Percentiles rank a stretch among this genome's conserved stretches.
Evolutionary conservation across 2,888 invertebrate species (phyloP).

Genomic region (Ophion slaviceki): DNA sequence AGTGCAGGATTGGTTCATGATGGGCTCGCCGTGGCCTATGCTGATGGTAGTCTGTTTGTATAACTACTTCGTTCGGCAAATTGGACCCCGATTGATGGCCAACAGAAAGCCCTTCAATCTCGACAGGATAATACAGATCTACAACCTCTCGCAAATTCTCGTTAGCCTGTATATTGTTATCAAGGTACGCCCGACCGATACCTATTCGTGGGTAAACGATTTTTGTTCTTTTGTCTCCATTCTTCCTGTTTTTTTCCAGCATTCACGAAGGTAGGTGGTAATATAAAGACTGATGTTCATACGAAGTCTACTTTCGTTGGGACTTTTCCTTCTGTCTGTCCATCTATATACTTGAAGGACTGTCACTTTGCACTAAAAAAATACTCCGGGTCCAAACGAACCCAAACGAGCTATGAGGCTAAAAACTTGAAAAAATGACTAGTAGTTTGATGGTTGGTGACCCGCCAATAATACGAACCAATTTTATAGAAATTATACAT

Average conservation of each 20-base stretch:
- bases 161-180: slow-evolving; percentile 85
- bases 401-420: no score
- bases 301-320: no score
- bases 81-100: slow-evolving; percentile 90
- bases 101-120: slow-evolving; percentile 87
- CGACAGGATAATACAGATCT: slow-evolving; percentile 87
- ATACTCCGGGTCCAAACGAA: no score
- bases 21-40: slow-evolving; percentile 88
- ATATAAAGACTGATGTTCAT: no score
- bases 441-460: no score
- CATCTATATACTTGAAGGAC: no score
- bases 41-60: slow-evolving; percentile 86
- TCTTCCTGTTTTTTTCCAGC: background rate
- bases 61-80: slow-evolving; percentile 88
- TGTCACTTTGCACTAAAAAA: no score
- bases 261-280: no score
- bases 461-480: no score
- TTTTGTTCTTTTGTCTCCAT: background rate
- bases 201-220: background rate
- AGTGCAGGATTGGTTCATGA: slow-evolving; percentile 88
- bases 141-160: slow-evolving; percentile 88
- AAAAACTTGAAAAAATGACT: no score
- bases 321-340: no score
- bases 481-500: no score
- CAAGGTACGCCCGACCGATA: slow-evolving; percentile 83